Evolutionary conservation across 2,888 invertebrate species (phyloP).

Genomic region (Cerastis leucographa): DNA sequence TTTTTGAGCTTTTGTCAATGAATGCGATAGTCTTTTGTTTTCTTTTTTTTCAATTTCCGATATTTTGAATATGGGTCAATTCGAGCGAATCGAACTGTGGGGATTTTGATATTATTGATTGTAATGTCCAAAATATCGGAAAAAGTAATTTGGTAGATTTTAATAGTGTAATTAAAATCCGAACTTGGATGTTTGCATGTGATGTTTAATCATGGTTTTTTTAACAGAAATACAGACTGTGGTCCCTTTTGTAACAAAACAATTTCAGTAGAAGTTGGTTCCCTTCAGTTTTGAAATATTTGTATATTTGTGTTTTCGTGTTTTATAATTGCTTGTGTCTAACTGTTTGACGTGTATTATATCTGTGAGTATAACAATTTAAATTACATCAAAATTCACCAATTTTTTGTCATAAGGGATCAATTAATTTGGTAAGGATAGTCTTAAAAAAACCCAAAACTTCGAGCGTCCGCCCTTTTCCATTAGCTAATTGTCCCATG

Average conservation of each 20-base stretch:
- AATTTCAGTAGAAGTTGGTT: constrained; percentile 26
- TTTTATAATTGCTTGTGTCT: constrained; percentile 21
- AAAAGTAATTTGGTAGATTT: accelerated
- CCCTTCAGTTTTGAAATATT: background rate
- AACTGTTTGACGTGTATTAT: constrained; percentile 11
- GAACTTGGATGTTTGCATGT: constrained; percentile 26
- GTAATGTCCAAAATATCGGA: background rate
- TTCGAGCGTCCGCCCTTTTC: too few species aligned
- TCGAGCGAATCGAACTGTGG: background rate
- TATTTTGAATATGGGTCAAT: background rate
- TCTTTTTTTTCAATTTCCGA: constrained; percentile 2
- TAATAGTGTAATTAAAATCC: constrained; percentile 10
- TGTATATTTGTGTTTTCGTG: constrained; percentile 25
- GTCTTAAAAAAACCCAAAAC: too few species aligned
- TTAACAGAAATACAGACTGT: background rate
- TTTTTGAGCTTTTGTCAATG: background rate
- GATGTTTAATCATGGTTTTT: background rate
- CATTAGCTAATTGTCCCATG: too few species aligned
- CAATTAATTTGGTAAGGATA: too few species aligned
- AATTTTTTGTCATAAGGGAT: background rate
- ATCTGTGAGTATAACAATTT: background rate
- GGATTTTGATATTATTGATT: background rate
- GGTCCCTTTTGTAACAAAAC: constrained; percentile 23
- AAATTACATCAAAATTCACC: background rate
- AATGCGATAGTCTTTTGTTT: background rate